These are phyloP conservation scores for Psittacula echo DNA, from an alignment of 2,797 vertebrate genomes.

Conservation along the genomic window DNA sequence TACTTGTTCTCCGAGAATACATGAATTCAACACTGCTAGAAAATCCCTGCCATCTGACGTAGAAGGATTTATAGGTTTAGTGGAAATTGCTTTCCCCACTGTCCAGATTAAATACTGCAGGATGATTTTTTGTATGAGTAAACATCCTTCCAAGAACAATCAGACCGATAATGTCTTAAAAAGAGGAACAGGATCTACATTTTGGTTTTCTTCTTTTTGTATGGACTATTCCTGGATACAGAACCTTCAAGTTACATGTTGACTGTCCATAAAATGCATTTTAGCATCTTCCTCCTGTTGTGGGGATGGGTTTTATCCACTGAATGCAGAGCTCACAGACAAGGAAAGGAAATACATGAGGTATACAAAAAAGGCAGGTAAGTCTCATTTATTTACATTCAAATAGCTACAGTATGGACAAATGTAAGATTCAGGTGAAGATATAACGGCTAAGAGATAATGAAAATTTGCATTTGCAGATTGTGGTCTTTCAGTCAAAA, in stretches of 20 bases:
- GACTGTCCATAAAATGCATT: constrained; percentile 82
- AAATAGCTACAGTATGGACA: neutral
- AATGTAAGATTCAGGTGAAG: neutral
- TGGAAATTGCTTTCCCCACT: constrained; percentile 85
- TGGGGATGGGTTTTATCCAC: constrained; percentile 81
- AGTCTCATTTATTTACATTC: constrained; percentile 48
- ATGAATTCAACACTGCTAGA: constrained; percentile 74
- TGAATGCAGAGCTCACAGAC: constrained; percentile 74
- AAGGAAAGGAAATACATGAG: constrained; percentile 77
- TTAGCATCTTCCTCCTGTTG: constrained; percentile 82
- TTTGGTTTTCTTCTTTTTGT: constrained; percentile 54
- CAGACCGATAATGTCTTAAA: constrained; percentile 78
- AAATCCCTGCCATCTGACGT: constrained; percentile 90
- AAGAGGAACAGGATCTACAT: constrained; percentile 65
- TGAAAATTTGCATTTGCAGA: neutral
- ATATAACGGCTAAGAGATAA: neutral
- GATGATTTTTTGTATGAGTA: constrained; percentile 77
- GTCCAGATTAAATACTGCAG: constrained; percentile 84
- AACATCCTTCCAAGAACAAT: constrained; percentile 78
- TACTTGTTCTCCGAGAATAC: constrained; percentile 64
- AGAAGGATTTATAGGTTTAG: constrained; percentile 89
- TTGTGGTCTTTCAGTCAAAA: neutral
- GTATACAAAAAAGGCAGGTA: constrained; percentile 85
- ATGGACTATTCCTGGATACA: constrained; percentile 71
- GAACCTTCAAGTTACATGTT: constrained; percentile 61